These are phyloP conservation scores for Suncus etruscus DNA, from an alignment of 2,113 vertebrate species.

Conservation along the genomic window DNA sequence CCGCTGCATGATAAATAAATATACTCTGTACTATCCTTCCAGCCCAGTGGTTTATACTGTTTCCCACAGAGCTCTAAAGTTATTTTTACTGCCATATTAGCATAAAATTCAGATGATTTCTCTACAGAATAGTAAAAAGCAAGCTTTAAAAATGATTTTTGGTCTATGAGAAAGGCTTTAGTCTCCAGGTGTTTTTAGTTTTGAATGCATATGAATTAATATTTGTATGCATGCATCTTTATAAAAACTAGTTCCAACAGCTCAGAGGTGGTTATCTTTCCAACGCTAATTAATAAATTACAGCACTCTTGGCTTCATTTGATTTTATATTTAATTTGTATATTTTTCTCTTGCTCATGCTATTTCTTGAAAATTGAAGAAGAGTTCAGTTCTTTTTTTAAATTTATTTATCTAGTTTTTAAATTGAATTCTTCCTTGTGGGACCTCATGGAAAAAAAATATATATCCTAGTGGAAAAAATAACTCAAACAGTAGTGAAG, in stretches of 20 bases:
- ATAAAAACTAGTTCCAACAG: constrained; percentile 16
- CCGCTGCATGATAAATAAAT: too few relatives aligned
- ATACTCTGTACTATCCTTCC: neutral
- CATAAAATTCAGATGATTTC: constrained; percentile 26
- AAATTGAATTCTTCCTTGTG: constrained; percentile 28
- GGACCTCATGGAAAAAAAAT: constrained; percentile 18
- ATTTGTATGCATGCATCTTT: neutral
- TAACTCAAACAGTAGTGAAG: neutral
- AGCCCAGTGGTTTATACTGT: constrained; percentile 2
- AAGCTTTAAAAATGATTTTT: constrained; percentile 45
- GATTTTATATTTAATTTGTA: neutral
- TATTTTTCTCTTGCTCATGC: constrained; percentile 35
- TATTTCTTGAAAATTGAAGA: constrained; percentile 40
- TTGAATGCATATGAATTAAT: constrained; percentile 35
- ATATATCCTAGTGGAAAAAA: neutral
- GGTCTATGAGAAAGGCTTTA: constrained; percentile 4
- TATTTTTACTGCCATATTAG: neutral
- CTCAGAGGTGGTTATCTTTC: constrained; percentile 41
- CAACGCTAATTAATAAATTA: constrained; percentile 48
- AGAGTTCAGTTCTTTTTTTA: neutral
- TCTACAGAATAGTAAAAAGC: constrained; percentile 10
- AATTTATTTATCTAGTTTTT: neutral
- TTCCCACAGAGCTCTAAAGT: neutral
- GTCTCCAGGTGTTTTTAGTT: constrained; percentile 22
- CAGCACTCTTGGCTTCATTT: constrained; percentile 18